Conservation (phyloP, 2,113 vertebrate species). For the Charadrius vociferus region DNA sequence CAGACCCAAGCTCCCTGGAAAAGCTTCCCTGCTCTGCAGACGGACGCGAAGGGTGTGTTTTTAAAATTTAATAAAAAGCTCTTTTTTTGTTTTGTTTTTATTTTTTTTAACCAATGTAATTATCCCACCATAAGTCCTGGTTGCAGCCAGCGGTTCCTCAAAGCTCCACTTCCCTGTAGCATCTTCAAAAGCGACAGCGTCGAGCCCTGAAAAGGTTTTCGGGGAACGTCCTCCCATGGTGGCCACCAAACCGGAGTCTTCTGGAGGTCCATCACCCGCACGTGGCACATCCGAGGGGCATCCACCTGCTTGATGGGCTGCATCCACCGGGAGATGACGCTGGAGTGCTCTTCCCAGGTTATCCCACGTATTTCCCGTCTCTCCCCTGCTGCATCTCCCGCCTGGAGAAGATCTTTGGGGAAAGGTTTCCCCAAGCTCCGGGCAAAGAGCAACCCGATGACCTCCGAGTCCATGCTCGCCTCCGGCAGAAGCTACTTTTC, state of each 20-base stretch:
- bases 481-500: not conserved
- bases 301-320: rapidly evolving
- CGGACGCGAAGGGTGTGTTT: not conserved
- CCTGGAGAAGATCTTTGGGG: not conserved
- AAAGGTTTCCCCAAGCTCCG: not conserved
- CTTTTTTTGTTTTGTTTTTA: not conserved
- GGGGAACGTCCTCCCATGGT: rapidly evolving
- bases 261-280: not conserved
- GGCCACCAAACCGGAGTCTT: not conserved
- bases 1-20: not conserved
- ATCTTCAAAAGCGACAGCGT: rapidly evolving
- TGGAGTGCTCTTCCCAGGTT: not conserved
- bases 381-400: not conserved
- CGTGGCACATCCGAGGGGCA: rapidly evolving
- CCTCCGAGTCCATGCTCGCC: not conserved
- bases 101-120: not conserved
- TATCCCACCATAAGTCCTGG: not conserved
- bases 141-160: not conserved
- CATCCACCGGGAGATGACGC: rapidly evolving
- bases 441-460: not conserved
- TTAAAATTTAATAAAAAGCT: not conserved
- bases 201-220: rapidly evolving
- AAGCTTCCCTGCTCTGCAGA: not conserved
- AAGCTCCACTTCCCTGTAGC: not conserved
- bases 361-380: not conserved